phyloP scores from a whole-genome alignment of 1,140 invertebrate genomes.

The Aphidius ervi region DNA sequence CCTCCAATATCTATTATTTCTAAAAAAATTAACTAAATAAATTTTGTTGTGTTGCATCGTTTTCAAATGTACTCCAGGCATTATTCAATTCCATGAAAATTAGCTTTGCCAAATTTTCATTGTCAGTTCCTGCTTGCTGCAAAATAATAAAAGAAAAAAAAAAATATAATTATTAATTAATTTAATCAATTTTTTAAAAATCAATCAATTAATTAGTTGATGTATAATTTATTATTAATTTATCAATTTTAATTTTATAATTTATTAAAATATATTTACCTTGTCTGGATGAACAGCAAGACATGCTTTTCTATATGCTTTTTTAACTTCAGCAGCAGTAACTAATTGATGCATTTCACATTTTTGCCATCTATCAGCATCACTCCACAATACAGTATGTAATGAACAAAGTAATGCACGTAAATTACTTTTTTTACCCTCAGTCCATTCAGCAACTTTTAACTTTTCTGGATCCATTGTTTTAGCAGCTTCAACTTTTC shows the following conservation, averaged over 20 bases:
- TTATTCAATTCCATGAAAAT: conserved; percentile 99
- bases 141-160: conserved; percentile 39
- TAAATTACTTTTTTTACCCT: conserved; percentile 96
- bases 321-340: conserved; percentile 87
- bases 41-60: conserved; percentile 80
- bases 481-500: conserved; percentile 79
- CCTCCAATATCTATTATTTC: conserved; percentile 31
- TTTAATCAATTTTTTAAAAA: conserved; percentile 9
- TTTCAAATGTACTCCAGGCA: conserved; percentile 97
- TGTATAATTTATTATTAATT: background rate
- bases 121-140: conserved; percentile 84
- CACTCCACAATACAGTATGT: conserved; percentile 91
- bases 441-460: conserved; percentile 78
- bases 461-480: conserved; percentile 90
- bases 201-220: background rate
- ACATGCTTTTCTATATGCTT: conserved; percentile 91
- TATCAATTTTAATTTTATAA: background rate
- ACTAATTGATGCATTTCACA: conserved; percentile 94
- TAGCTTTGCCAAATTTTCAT: conserved; percentile 89
- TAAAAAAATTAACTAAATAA: conserved; percentile 63
- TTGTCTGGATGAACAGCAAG: conserved; percentile 98
- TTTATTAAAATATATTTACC: conserved; percentile 54
- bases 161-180: background rate
- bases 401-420: conserved; percentile 90
- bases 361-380: conserved; percentile 81